Conservation (phyloP, 1,140 invertebrate species). For the Yoshiicerus persimilis region DNA sequence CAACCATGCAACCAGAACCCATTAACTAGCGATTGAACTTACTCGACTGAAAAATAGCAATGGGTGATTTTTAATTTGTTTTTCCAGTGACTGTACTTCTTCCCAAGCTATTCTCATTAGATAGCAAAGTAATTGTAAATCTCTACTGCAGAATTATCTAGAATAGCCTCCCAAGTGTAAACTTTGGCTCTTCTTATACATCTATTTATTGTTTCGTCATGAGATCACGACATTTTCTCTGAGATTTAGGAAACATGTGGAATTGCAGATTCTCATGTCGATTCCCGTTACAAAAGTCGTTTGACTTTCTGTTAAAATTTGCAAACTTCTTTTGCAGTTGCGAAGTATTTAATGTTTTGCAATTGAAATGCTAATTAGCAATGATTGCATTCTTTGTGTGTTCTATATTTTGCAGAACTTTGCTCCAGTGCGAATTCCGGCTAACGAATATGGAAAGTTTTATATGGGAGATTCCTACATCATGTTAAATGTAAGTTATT, state of each 20-base stretch:
- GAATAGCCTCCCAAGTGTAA: no score
- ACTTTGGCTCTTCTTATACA: neutral
- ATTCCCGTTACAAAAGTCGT: neutral
- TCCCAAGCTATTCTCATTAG: neutral
- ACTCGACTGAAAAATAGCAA: neutral
- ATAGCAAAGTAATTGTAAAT: neutral
- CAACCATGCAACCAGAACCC: neutral
- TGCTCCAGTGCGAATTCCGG: constrained; percentile 71
- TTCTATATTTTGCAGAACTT: constrained; percentile 69
- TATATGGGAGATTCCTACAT: constrained; percentile 88
- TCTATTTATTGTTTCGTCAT: neutral
- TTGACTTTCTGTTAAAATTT: neutral
- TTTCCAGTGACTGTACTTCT: neutral
- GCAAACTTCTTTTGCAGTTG: neutral
- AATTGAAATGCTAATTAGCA: neutral
- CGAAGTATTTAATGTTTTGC: neutral
- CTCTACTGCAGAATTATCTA: neutral
- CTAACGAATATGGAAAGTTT: constrained; percentile 82
- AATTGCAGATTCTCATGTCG: no score
- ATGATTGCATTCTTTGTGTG: neutral
- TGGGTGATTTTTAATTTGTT: neutral
- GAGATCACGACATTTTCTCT: neutral
- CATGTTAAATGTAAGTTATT: constrained; percentile 72
- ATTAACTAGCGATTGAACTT: neutral
- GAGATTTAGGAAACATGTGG: no score